A percentile compares a stretch with the other conserved stretches of the same genome.
These are phyloP conservation scores for Fragum fragum DNA, from an alignment of 2,888 invertebrate species.

Conservation along the genomic window DNA sequence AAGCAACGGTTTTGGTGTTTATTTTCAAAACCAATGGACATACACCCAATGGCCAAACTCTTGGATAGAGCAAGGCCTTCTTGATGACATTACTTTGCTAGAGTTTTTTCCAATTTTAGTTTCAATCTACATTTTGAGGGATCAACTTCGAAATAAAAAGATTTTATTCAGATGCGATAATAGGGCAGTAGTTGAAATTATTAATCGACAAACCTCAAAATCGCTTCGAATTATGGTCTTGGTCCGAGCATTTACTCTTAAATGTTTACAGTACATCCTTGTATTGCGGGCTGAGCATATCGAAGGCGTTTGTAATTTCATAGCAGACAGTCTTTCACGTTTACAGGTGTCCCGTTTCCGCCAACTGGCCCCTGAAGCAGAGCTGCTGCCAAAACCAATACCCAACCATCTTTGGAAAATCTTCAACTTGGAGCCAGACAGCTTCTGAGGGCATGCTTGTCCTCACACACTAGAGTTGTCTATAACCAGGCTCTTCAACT, in stretches of 20 bases:
- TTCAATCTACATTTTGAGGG: too few relatives aligned
- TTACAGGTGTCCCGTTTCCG: too few relatives aligned
- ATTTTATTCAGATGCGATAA: conserved; percentile 29
- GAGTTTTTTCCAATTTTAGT: conserved; percentile 43
- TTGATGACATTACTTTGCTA: conserved; percentile 30
- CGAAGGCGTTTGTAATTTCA: conserved; percentile 16
- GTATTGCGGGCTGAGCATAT: conserved; percentile 46
- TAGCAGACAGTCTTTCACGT: too few relatives aligned
- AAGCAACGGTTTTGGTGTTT: conserved; percentile 5
- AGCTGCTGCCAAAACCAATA: conserved; percentile 14
- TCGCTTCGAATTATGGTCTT: conserved; percentile 30
- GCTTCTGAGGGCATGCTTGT: too few relatives aligned
- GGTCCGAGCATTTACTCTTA: conserved; percentile 36
- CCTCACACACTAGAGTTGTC: too few relatives aligned
- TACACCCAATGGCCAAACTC: conserved; percentile 7
- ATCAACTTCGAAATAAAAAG: conserved; percentile 33
- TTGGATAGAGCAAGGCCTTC: conserved; percentile 12
- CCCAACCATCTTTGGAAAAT: too few relatives aligned
- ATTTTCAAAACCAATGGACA: conserved; percentile 11
- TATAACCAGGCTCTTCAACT: too few relatives aligned
- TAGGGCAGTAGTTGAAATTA: conserved; percentile 36
- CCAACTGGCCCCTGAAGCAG: conserved; percentile 39
- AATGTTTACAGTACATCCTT: conserved; percentile 41
- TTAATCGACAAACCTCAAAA: conserved; percentile 42
- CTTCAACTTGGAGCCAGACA: too few relatives aligned